A percentile compares a stretch with the other conserved stretches of the same genome.
These are phyloP conservation scores for Mycetomoellerius zeteki DNA, from an alignment of 1,140 invertebrate species.

Conservation along the genomic window DNA sequence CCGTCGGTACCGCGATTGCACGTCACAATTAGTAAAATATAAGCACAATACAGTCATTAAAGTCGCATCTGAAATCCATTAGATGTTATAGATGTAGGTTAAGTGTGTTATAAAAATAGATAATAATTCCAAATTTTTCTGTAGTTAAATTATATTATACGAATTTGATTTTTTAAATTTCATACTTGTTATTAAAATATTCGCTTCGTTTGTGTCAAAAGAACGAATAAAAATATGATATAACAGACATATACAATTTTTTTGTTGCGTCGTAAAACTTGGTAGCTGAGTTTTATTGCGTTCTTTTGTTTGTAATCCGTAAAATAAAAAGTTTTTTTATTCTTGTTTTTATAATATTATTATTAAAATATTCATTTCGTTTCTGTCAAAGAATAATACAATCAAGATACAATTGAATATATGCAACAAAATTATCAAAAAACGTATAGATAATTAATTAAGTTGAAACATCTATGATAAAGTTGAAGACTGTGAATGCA, in stretches of 20 bases:
- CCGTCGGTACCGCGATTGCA: background rate
- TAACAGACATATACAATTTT: background rate
- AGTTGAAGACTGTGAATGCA: background rate
- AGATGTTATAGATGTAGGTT: background rate
- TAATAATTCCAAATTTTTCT: background rate
- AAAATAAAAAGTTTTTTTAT: background rate
- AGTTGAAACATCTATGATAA: background rate
- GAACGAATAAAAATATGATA: background rate
- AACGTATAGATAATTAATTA: background rate
- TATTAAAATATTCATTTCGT: background rate
- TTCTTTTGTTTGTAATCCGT: background rate
- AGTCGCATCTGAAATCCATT: background rate
- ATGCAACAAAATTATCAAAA: background rate
- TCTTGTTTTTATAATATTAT: background rate
- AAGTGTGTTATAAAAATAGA: too few species aligned
- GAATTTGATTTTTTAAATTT: too few species aligned
- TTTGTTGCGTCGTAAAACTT: background rate
- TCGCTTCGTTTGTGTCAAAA: too few species aligned
- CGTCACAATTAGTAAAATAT: background rate
- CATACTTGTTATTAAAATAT: too few species aligned
- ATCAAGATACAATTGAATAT: background rate
- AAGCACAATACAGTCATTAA: slow-evolving; percentile 13
- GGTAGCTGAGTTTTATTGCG: background rate
- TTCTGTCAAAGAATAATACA: background rate
- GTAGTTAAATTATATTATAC: background rate